Conservation (phyloP, 1,140 invertebrate genomes). For the Drosophila bifasciata region DNA sequence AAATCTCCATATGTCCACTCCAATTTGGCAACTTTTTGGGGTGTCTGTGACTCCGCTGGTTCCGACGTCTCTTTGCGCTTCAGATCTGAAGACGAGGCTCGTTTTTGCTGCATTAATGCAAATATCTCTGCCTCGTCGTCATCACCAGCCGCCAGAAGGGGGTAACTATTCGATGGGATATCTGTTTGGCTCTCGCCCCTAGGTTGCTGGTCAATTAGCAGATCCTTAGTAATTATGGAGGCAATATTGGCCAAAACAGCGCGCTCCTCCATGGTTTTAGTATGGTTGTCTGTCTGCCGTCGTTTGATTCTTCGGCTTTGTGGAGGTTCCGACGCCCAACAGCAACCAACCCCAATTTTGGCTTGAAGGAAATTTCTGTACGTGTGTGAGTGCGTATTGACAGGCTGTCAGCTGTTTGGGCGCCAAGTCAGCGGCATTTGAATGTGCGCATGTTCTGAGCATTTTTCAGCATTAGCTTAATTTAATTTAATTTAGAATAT, state of each 20-base stretch:
- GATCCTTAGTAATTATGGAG: slow-evolving; percentile 76
- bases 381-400: background rate
- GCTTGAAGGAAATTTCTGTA: background rate
- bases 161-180: slow-evolving; percentile 12
- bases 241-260: slow-evolving; percentile 80
- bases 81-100: slow-evolving; percentile 8
- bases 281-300: slow-evolving; percentile 3
- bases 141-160: slow-evolving; percentile 49
- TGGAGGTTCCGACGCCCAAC: background rate
- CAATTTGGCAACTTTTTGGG: slow-evolving; percentile 31
- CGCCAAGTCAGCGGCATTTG: background rate
- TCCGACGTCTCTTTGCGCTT: slow-evolving; percentile 30
- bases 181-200: background rate
- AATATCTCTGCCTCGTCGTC: slow-evolving; percentile 72
- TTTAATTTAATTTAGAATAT: no score
- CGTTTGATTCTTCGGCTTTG: background rate
- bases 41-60: background rate
- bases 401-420: slow-evolving; percentile 19
- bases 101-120: slow-evolving; percentile 67
- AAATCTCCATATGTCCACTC: slow-evolving; percentile 61
- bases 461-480: background rate
- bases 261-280: slow-evolving; percentile 68
- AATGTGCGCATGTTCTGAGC: background rate
- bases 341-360: slow-evolving; percentile 26
- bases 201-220: slow-evolving; percentile 65